Percentiles rank a stretch among this genome's conserved stretches.
Conservation (phyloP, 2,888 invertebrate genomes). For the Lasiommata megera region DNA sequence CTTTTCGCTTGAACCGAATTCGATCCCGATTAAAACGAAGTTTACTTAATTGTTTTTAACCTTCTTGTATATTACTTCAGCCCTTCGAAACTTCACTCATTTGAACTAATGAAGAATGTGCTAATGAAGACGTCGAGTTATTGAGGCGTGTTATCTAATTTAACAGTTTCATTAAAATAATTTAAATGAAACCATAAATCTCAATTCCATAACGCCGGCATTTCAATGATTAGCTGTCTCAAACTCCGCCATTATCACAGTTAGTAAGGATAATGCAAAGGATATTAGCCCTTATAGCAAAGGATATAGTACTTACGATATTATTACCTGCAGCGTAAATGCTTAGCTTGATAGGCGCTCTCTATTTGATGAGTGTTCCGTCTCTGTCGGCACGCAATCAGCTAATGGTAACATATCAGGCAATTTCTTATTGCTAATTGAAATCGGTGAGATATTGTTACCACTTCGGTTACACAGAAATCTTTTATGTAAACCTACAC, state of each 20-base stretch:
- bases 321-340: background rate
- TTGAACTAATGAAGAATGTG: too few relatives aligned
- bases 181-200: conserved; percentile 9
- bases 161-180: background rate
- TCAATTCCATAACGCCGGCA: conserved; percentile 7
- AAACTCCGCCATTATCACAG: background rate
- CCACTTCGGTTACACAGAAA: too few relatives aligned
- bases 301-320: conserved; percentile 4
- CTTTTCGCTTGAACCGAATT: too few relatives aligned
- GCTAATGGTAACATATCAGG: conserved; percentile 22
- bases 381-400: conserved; percentile 28
- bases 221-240: conserved; percentile 8
- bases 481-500: too few relatives aligned
- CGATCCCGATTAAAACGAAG: too few relatives aligned
- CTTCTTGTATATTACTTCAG: too few relatives aligned
- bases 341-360: conserved; percentile 14
- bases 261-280: background rate
- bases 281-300: conserved; percentile 11
- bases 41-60: too few relatives aligned
- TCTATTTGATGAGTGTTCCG: conserved; percentile 30
- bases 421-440: background rate
- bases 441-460: conserved; percentile 2
- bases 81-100: too few relatives aligned
- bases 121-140: too few relatives aligned
- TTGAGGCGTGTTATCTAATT: too few relatives aligned